Evolutionary conservation across 1,140 invertebrate species (phyloP), one percentile per base, ranked within the genome.

Genomic region (Pachypsylla venusta): DNA sequence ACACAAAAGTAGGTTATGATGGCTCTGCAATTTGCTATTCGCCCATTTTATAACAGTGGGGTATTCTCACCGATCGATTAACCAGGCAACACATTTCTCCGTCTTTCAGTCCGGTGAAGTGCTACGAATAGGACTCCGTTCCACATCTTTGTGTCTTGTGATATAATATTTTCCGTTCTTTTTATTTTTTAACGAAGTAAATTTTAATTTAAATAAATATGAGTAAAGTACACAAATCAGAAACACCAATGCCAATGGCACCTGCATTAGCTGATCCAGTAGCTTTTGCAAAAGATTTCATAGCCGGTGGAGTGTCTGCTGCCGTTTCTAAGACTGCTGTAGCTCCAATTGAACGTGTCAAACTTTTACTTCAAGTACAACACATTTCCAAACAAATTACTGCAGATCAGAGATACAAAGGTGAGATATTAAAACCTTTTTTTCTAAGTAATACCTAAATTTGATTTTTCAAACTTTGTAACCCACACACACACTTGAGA

Each of bases 261-360:
- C 62, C 65, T 7, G 63, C 63, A 14, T 28, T 79, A 58, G 72
- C 73, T 61, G 81, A 83, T 73, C 80, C 81, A 35, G 73, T 78
- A 65, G 76, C 79, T 53, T 90, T 90, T 66, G 68, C 79, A 62
- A 89, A 89, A 71, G 87, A 91, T 77, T 91, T 92, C 69, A 66
- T 87, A 2, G 87, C 87, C 56, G 87, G 87, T 66, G 90, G 90
- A 64, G 77, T 91, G 59, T 83, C 89, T 25, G 90, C 90, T 25
- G 89, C 89, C 2, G 79, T 91, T 53, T 89, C 89, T 16, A 93
- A 93, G 70, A 91, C 88, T 16, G 78, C 83, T 13, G 85, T 89
- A 20, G 87, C 87, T 7, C 87, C 91, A 0, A 93, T 94, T 66
- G 91, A 94, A 73, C 78, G 91, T 68, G 88, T 94, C 25, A 94